Conservation (phyloP, 2,888 invertebrate species). For the Cyrtodaria siliqua region DNA sequence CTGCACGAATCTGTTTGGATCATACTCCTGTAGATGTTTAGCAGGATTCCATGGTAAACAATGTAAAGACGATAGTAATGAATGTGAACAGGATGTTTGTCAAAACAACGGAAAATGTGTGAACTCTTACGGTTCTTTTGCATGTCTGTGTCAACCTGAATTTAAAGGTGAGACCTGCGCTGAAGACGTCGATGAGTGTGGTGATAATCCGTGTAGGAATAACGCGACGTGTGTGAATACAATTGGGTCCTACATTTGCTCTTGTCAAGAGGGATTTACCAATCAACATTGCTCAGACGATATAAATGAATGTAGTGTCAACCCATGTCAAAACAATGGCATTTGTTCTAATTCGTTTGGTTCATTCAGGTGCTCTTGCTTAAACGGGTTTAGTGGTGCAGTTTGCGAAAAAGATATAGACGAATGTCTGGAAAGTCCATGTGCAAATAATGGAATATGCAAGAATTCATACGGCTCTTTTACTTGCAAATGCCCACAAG, state of each 20-base stretch:
- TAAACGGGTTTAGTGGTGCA: too few relatives aligned
- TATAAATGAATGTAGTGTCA: conserved; percentile 6
- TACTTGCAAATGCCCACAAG: too few relatives aligned
- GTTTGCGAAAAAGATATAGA: too few relatives aligned
- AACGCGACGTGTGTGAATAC: conserved; percentile 24
- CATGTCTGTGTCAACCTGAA: conserved; percentile 9
- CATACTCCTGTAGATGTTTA: conserved; percentile 1
- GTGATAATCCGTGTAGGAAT: conserved; percentile 15
- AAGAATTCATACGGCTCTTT: too few relatives aligned
- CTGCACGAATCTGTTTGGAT: conserved; percentile 30
- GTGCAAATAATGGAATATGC: too few relatives aligned
- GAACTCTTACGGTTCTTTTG: conserved; percentile 16
- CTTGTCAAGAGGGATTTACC: conserved; percentile 10
- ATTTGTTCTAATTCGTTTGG: conserved; percentile 58
- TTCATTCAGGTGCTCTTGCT: conserved; percentile 36
- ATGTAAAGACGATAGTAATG: conserved; percentile 25
- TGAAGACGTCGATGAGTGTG: conserved; percentile 34
- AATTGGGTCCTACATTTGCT: conserved; percentile 24
- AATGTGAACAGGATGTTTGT: conserved; percentile 26
- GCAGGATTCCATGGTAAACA: conserved; percentile 6
- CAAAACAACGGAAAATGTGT: conserved; percentile 15
- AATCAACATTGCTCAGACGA: neutral
- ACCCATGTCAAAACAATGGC: neutral
- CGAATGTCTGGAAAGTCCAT: too few relatives aligned
- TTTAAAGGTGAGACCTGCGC: conserved; percentile 20